A percentile compares a stretch with the other conserved stretches of the same genome.
Conservation (phyloP, 2,113 vertebrate genomes). For the Myrmophylax atrothorax region DNA sequence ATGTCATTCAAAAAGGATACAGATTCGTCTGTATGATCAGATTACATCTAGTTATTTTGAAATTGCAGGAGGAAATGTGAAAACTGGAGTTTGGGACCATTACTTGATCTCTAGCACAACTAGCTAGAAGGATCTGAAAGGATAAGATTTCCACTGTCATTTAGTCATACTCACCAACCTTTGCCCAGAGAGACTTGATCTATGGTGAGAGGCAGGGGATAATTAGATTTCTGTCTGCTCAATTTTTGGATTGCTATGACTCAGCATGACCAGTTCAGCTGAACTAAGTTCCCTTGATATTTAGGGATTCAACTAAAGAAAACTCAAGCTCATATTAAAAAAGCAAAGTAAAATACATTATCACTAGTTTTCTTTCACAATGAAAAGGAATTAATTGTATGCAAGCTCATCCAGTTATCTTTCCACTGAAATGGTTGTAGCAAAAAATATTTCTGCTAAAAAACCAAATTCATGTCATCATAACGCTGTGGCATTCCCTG, state of each 20-base stretch:
- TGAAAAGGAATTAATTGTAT: not conserved
- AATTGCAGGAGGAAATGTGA: not conserved
- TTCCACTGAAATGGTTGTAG: not conserved
- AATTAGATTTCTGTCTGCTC: not conserved
- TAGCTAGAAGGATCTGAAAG: not conserved
- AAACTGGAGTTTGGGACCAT: not conserved
- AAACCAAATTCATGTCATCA: not conserved
- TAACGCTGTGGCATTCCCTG: not conserved
- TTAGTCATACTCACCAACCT: not conserved
- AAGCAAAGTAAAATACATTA: not conserved
- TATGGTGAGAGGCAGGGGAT: not conserved
- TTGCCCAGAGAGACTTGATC: not conserved
- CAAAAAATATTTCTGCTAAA: not conserved
- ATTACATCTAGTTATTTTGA: not conserved
- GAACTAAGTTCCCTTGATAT: not conserved
- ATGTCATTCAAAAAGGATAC: not conserved
- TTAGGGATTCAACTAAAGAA: not conserved
- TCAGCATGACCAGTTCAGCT: conserved; percentile 4
- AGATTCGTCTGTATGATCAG: not conserved
- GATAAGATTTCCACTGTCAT: not conserved
- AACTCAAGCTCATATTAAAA: not conserved
- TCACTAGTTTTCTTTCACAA: not conserved
- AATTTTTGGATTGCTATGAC: not conserved
- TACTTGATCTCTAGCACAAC: not conserved
- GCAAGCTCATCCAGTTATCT: not conserved